Base-by-base conservation (phyloP, 2,888 invertebrate species). In the Sphinx pinastri region DNA sequence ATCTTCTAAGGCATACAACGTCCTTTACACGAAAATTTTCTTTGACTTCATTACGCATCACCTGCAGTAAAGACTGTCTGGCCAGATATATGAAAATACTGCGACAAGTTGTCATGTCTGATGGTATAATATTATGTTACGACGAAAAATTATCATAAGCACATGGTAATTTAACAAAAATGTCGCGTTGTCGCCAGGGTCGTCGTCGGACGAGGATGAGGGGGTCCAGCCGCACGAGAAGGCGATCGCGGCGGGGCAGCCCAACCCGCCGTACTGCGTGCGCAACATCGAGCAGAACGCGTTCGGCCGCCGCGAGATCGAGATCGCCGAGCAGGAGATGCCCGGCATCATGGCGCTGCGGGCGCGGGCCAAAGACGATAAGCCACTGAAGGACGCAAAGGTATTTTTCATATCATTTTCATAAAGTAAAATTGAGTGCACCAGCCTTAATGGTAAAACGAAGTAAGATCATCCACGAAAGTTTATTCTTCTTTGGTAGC, bases 301-400 rank as follows among this genome's bases (percentile, higher is more conserved):
- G 0, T 99, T 99, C 85, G 99, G 99, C 0, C 95, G 99, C 49
- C 91, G 99, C 57, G 99, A 99, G 94, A 99, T 99, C 76, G 99
- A 99, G 94, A 99, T 99, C 75, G 99, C 99, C 0, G 99, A 99
- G 85, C 99, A 99, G 94, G 99, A 99, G 95, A 99, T 99, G 99
- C 99, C 99, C 0, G 99, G 99, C 0, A 98, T 99, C 72, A 98
- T 99, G 96, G 99, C 99, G 1, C 91, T 99, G 77, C 95, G 99
- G 68, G 98, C 98, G 81, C 95, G 99, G 73, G 99, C 99, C 0
- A 95, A 96, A 69, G 98, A 99, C 70, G 99, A 99, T 84, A 99
- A 98, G 84, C 99, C 99, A 0, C 88, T 99, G 78, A 97, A 98
- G 87, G 98, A 99, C 87, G 99, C 99, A 13, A 98, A 98, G 94